phyloP scores from a whole-genome alignment of 92 coral and sea anemone genomes.

The Actinostola sp. region DNA sequence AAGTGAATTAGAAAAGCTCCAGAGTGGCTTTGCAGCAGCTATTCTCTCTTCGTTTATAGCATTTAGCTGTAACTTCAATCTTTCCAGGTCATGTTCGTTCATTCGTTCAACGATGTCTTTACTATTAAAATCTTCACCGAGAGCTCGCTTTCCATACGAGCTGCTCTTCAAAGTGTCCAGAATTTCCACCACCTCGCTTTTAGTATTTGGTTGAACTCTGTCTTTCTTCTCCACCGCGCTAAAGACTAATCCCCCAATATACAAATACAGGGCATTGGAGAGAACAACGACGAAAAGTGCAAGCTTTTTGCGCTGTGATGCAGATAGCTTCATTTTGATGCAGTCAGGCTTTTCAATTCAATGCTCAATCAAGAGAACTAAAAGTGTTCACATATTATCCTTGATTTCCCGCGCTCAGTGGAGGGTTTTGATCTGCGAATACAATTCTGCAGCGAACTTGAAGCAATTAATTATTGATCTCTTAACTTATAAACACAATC shows the following conservation, averaged over 20 bases:
- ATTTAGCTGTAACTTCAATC: conserved; percentile 52
- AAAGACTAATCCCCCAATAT: conserved; percentile 78
- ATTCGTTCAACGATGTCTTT: conserved; percentile 49
- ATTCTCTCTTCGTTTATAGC: conserved; percentile 42
- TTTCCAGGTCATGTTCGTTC: conserved; percentile 52
- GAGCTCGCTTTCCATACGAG: conserved; percentile 47
- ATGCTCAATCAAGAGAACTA: background rate
- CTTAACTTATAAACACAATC: background rate
- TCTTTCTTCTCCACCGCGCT: conserved; percentile 66
- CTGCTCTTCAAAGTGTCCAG: conserved; percentile 68
- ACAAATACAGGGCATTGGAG: conserved; percentile 70
- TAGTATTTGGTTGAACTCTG: conserved; percentile 36
- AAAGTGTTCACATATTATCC: too few species aligned
- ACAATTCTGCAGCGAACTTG: background rate
- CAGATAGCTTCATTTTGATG: conserved; percentile 61
- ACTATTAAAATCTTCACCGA: conserved; percentile 57
- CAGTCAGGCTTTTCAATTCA: background rate
- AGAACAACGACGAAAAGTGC: conserved; percentile 63
- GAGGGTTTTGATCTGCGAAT: background rate
- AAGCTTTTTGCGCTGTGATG: conserved; percentile 62
- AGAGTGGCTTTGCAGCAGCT: conserved; percentile 67
- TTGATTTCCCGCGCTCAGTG: background rate
- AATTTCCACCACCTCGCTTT: conserved; percentile 54
- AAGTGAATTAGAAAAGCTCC: conserved; percentile 86
- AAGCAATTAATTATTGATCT: conserved; percentile 4